Evolutionary conservation across 2,797 vertebrate genomes (phyloP).

Genomic region (Acipenser oxyrinchus): DNA sequence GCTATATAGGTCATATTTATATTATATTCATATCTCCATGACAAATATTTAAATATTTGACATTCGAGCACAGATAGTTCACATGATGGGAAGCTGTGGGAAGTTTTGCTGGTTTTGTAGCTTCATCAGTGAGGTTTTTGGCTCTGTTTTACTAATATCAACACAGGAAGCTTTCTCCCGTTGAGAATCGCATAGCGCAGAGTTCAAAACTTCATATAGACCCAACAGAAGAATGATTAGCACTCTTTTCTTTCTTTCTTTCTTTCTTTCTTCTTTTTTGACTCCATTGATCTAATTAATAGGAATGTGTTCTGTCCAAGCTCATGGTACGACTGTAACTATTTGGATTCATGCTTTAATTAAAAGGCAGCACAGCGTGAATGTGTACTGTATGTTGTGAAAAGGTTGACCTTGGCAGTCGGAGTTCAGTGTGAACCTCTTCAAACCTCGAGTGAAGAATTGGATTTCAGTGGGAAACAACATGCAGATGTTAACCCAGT

Average conservation of each 20-base stretch:
- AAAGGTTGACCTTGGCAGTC: slow-evolving; percentile 21
- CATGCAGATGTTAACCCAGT: slow-evolving; percentile 1
- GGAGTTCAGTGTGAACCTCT: slow-evolving; percentile 24
- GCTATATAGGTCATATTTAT: background rate
- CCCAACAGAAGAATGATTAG: slow-evolving; percentile 6
- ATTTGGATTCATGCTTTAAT: too few species aligned
- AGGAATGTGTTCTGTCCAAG: too few species aligned
- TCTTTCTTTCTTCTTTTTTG: too few species aligned
- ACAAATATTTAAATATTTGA: background rate
- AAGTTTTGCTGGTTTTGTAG: background rate
- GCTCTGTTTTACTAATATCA: slow-evolving; percentile 34
- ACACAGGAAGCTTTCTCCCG: slow-evolving; percentile 53
- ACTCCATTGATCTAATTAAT: too few species aligned
- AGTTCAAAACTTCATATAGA: slow-evolving; percentile 1
- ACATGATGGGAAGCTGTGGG: background rate
- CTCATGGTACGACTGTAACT: too few species aligned
- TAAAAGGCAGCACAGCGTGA: too few species aligned
- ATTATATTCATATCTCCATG: slow-evolving; percentile 1
- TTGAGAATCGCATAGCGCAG: slow-evolving; percentile 28
- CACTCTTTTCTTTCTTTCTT: too few species aligned
- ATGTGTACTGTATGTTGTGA: background rate
- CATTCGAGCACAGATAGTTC: too few species aligned
- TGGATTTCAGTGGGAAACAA: slow-evolving; percentile 27
- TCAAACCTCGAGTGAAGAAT: slow-evolving; percentile 19
- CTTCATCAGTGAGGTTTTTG: slow-evolving; percentile 7